Evolutionary conservation across 2,113 vertebrate genomes (phyloP), one percentile per base, ranked within the genome.

Genomic region (Archocentrus centrarchus): DNA sequence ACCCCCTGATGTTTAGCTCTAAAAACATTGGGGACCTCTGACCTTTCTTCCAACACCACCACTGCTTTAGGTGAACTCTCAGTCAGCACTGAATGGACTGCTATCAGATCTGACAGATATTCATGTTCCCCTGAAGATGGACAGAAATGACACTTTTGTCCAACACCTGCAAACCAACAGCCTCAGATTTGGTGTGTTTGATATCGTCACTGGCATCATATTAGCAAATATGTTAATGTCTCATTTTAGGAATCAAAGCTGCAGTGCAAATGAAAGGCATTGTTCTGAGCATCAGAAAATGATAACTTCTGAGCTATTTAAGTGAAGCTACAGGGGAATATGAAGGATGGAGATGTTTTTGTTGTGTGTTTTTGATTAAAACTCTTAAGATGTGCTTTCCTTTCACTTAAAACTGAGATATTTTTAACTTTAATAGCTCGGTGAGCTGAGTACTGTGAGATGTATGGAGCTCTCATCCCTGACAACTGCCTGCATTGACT

Each of bases 381-480:
- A 73, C 68, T 55, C 47, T 35, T 35, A 27, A 73, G 47, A 73
- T 73, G 47, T 32, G 20, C 17, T 73, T 73, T 73, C 27, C 53
- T 30, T 58, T 81, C 9, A 9, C 18, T 64, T 59, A 60, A 30
- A 27, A 55, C 41, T 8, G 82, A 57, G 62, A 57, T 81, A 39
- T 78, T 63, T 86, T 83, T 75, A 37, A 47, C 50, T 75, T 64
- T 61, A 63, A 85, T 50, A 80, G 66, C 41, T 57, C 37, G 7
- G n/a, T 3, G 22, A 27, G 55, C 2, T 73, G 47, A 73, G 41
- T 53, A 9, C 37, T 39, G 37, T 10, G 7, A 81, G 68, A 27
- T 8, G 20, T 83, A 6, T 18, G 37, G 47, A 27, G 70, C 68
- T 62, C 61, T 70, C n/a, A 70, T 20, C 41, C 13, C 20, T 27